Percentiles rank a stretch among this genome's conserved stretches.
phyloP scores from a whole-genome alignment of 1,140 invertebrate genomes.

The Calycopis cecrops region DNA sequence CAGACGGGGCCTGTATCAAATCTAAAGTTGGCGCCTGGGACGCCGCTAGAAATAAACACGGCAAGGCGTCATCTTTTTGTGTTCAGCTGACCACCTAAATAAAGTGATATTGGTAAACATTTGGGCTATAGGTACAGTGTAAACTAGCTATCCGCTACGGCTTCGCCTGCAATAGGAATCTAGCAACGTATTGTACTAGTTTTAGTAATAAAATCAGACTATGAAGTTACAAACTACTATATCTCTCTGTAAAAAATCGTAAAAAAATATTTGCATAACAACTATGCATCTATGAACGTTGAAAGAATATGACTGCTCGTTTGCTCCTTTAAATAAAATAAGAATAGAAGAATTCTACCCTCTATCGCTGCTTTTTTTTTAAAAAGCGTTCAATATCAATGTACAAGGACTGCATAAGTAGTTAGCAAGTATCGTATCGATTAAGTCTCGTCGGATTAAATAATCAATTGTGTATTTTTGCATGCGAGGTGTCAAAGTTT shows the following conservation, averaged over 20 bases:
- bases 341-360: no score
- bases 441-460: conserved; percentile 40
- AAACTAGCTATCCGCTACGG: neutral
- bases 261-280: no score
- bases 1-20: conserved; percentile 6
- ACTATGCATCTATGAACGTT: no score
- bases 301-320: no score
- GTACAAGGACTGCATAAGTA: conserved; percentile 24
- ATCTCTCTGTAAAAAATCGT: no score
- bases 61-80: neutral
- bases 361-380: conserved; percentile 31
- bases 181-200: neutral
- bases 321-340: no score
- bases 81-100: conserved; percentile 5
- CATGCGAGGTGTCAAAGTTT: conserved; percentile 52
- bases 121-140: neutral
- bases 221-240: no score
- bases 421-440: conserved; percentile 2
- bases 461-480: conserved; percentile 56
- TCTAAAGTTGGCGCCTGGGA: conserved; percentile 10
- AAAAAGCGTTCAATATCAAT: conserved; percentile 1
- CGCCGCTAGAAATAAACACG: conserved; percentile 11
- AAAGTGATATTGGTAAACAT: neutral
- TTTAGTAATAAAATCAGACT: neutral
- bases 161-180: neutral